Conservation (phyloP, 1,140 invertebrate species). For the Drosophila arawakana region DNA sequence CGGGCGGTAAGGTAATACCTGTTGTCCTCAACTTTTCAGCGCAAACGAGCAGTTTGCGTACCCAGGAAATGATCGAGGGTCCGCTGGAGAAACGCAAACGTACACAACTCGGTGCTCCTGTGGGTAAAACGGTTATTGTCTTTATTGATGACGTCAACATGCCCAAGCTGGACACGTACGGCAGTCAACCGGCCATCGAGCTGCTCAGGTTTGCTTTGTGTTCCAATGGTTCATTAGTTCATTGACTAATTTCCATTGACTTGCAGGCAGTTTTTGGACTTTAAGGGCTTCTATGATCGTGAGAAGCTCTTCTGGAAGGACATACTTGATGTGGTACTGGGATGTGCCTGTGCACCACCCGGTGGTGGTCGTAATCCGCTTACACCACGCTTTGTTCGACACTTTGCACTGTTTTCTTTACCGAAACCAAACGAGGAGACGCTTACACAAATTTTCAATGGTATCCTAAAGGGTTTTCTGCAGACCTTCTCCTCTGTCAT, state of each 20-base stretch:
- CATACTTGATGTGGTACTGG: constrained; percentile 93
- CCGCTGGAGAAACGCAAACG: constrained; percentile 93
- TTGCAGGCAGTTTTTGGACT: constrained; percentile 91
- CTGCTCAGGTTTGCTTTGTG: constrained; percentile 87
- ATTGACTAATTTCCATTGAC: neutral
- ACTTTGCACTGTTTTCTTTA: constrained; percentile 92
- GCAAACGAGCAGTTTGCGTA: constrained; percentile 92
- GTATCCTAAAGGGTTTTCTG: constrained; percentile 88
- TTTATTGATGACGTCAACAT: constrained; percentile 96
- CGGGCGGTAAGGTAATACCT: constrained; percentile 88
- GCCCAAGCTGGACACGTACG: constrained; percentile 93
- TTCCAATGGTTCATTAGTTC: constrained; percentile 44
- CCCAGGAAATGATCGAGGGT: constrained; percentile 92
- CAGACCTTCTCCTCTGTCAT: constrained; percentile 90
- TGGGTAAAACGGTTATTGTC: constrained; percentile 91
- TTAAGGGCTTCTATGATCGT: constrained; percentile 92
- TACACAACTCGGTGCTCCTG: constrained; percentile 92
- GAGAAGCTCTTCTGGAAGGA: constrained; percentile 95
- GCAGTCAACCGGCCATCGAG: constrained; percentile 95
- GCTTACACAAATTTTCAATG: constrained; percentile 92
- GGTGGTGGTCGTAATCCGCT: constrained; percentile 94
- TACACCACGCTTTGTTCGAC: constrained; percentile 92
- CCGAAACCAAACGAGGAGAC: constrained; percentile 90
- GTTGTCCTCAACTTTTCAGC: constrained; percentile 94
- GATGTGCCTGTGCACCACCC: constrained; percentile 93